Base-by-base conservation (phyloP, 35 echinoderm and acorn worm species). In the Lytechinus variegatus region DNA sequence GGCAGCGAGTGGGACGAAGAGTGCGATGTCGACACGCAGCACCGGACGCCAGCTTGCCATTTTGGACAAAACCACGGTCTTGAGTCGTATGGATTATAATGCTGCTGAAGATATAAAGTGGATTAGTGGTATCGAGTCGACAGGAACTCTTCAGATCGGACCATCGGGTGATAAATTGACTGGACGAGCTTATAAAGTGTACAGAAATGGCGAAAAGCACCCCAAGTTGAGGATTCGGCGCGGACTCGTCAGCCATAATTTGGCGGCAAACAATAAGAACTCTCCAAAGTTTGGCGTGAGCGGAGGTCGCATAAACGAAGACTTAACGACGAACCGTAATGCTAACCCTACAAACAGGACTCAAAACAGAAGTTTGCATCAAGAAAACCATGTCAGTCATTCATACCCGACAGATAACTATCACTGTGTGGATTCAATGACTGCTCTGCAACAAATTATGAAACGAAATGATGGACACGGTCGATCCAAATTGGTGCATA, bases 161-260 rank as follows among this genome's bases (percentile, higher is more conserved):
- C 86, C 66, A 29, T 92, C 44, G 71, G 87, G 27, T 53, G 72
- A 29, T 58, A 97, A 19, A 91, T 96, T 96, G 13, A 94, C 95
- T 0, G 91, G 95, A 6, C 95, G 55, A 33, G 91, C 95, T 56
- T 99, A 99, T 87, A 91, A 97, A 33, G 91, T 96, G 51, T 99
- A 99, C 87, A 86, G 96, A 27, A 96, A 97, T 14, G 87, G 92
- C 33, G 95, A 53, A 19, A 95, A 93, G 60, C 97, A 98, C 87
- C 89, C 96, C 53, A 97, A 96, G 91, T 33, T 99, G 56, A 56
- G 93, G 87, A 99, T 99, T 53, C 87, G 97, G 27, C 89, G 98
- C 11, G 98, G 98, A 10, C 97, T 99, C n/a, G 98, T 99, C 21
- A 99, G 98, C 94, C 98, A 97, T 87, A 95, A 96, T 21, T 92